Evolutionary conservation across 2,113 vertebrate genomes (phyloP), one percentile per base, ranked within the genome.

Genomic region (Perca schrenkii): DNA sequence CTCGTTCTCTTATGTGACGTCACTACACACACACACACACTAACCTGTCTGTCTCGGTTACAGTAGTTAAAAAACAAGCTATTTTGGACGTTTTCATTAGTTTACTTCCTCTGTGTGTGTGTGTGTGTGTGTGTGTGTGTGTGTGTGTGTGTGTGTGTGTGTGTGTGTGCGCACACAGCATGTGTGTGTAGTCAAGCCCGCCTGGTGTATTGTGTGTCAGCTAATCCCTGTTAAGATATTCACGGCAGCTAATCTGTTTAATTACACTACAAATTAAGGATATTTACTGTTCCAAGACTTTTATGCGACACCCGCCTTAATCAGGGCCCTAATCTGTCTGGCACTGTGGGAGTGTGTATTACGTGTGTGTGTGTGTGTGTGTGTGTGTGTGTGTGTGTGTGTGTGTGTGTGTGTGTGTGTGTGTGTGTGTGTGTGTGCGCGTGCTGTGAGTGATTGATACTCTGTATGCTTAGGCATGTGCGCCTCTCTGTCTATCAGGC

Each of bases 261-360:
- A 93, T 94, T 94, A 92, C 89, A 91, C 82, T 78, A 88, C 92
- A 92, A 93, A 91, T 93, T 87, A 94, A 87, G 83, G 83, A 92
- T 92, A 89, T 94, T 92, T 91, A 92, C 89, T 91, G 90, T 92
- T 91, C 81, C 86, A 87, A 88, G 89, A 89, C 88, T 88, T 88
- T 84, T 61, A 89, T 86, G 77, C 73, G 73, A 89, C 88, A 88
- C 69, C 69, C 76, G 80, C 53, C 82, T 89, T 92, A 89, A 93
- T 93, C 91, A 86, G 86, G 56, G 68, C 82, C 84, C 74, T 92
- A 91, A 91, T 93, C 91, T 89, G 87, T 85, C 75, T 90, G 91
- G 88, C 84, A 61, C 80, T 84, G 80, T 84, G 85, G 53, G 62
- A n/a, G 57, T 54, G 79, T 79, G 71, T 84, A 78, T 84, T 34